These are phyloP conservation scores for Athalia cordata DNA, from an alignment of 2,888 invertebrate species.

Conservation along the genomic window DNA sequence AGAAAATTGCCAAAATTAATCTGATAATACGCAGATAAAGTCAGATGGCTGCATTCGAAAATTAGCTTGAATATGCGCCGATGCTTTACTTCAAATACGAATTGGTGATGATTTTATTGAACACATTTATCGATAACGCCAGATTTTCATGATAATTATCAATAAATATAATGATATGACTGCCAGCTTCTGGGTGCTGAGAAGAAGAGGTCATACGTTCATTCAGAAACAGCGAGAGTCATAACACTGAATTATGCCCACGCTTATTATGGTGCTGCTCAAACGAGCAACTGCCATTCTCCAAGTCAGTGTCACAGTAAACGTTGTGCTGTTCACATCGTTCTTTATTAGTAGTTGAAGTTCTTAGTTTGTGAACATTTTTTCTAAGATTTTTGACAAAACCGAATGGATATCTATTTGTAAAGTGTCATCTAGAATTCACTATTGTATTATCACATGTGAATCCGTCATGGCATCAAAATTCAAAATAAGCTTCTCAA, in stretches of 20 bases:
- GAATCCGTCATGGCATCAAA: not conserved
- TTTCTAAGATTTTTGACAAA: not conserved
- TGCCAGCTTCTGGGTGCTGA: slow-evolving; percentile 23
- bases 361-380: not conserved
- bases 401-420: not conserved
- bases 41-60: no score
- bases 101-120: slow-evolving; percentile 9
- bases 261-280: slow-evolving; percentile 17
- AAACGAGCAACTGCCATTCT: slow-evolving; percentile 23
- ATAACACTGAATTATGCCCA: slow-evolving; percentile 33
- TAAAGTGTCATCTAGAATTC: not conserved
- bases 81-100: not conserved
- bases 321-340: slow-evolving; percentile 40
- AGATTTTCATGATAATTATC: not conserved
- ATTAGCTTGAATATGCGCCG: not conserved
- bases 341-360: not conserved
- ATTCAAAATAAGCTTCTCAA: not conserved
- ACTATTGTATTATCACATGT: not conserved
- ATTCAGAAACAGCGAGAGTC: slow-evolving; percentile 35
- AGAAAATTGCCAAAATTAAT: slow-evolving; percentile 10
- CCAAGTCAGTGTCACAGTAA: slow-evolving; percentile 38
- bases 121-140: slow-evolving; percentile 6
- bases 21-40: not conserved
- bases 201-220: slow-evolving; percentile 32
- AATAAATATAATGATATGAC: slow-evolving; percentile 18